Evolutionary conservation across 1,140 invertebrate genomes (phyloP).

Genomic region (Diprion similis): DNA sequence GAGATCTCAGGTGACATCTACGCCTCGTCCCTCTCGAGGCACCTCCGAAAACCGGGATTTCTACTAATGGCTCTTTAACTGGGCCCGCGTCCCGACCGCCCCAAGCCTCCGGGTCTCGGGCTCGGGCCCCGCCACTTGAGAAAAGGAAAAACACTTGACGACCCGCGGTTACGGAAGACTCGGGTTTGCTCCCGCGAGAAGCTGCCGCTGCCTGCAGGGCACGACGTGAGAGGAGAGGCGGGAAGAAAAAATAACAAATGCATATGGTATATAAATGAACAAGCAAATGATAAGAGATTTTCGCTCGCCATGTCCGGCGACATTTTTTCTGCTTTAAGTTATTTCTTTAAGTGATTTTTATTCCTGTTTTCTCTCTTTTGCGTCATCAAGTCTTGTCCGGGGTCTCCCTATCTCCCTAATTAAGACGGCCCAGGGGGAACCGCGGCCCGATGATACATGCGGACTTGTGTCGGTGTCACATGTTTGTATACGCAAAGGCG

Average conservation of each 20-base stretch:
- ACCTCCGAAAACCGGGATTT: constrained; percentile 46
- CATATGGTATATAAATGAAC: too few species aligned
- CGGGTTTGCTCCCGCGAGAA: too few species aligned
- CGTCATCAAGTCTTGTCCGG: too few species aligned
- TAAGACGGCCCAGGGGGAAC: neutral
- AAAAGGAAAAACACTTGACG: too few species aligned
- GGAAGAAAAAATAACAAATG: neutral
- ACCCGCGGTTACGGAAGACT: too few species aligned
- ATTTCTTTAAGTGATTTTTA: too few species aligned
- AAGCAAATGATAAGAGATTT: too few species aligned
- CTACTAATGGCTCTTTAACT: constrained; percentile 58
- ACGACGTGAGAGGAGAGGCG: neutral
- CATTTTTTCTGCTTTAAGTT: too few species aligned
- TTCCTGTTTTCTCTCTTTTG: too few species aligned
- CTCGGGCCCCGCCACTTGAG: constrained; percentile 5
- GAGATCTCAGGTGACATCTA: constrained; percentile 37
- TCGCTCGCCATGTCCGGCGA: too few species aligned
- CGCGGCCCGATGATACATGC: neutral
- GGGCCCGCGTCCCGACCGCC: constrained; percentile 37
- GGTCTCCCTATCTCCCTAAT: too few species aligned
- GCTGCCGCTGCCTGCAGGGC: neutral
- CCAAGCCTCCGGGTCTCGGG: neutral
- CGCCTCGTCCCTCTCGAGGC: constrained; percentile 15
- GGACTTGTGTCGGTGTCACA: too few species aligned
- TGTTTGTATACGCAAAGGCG: neutral